These are phyloP conservation scores for Coccyzus lansbergi DNA, from an alignment of 2,797 vertebrate genomes.

Conservation along the genomic window DNA sequence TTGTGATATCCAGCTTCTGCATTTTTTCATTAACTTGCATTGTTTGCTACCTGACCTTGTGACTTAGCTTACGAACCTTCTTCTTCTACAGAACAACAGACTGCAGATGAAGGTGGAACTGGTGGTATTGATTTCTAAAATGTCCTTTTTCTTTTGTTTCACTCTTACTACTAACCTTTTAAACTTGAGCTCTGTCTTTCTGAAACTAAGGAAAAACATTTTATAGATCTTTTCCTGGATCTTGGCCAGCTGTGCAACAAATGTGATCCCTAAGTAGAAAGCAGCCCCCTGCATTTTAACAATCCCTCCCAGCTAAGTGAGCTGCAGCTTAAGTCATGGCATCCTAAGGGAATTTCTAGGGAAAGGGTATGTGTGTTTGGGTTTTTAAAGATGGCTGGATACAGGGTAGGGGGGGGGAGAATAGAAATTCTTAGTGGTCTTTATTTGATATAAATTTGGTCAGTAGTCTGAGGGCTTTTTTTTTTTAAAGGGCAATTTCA, in stretches of 20 bases:
- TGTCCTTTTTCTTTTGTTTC: slow-evolving; percentile 44
- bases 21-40: slow-evolving; percentile 76
- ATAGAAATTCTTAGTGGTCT: not conserved
- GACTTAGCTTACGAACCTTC: slow-evolving; percentile 81
- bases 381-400: not conserved
- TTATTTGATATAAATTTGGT: not conserved
- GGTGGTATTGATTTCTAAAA: slow-evolving; percentile 65
- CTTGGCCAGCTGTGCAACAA: slow-evolving; percentile 40
- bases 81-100: slow-evolving; percentile 84
- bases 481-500: not conserved
- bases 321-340: not conserved
- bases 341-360: slow-evolving; percentile 13
- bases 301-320: slow-evolving; percentile 6
- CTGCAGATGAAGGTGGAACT: slow-evolving; percentile 86
- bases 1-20: not conserved
- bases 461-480: not conserved
- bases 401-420: not conserved
- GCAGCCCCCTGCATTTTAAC: not conserved
- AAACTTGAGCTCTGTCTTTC: not conserved
- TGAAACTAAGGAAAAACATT: not conserved
- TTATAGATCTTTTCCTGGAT: slow-evolving; percentile 36
- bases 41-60: slow-evolving; percentile 79
- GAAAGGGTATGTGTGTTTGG: not conserved
- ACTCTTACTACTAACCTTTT: slow-evolving; percentile 52
- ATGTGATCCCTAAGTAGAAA: slow-evolving; percentile 35